Percentiles rank a stretch among this genome's conserved stretches.
phyloP scores from a whole-genome alignment of 2,888 invertebrate genomes.

The Lochmaea capreae region DNA sequence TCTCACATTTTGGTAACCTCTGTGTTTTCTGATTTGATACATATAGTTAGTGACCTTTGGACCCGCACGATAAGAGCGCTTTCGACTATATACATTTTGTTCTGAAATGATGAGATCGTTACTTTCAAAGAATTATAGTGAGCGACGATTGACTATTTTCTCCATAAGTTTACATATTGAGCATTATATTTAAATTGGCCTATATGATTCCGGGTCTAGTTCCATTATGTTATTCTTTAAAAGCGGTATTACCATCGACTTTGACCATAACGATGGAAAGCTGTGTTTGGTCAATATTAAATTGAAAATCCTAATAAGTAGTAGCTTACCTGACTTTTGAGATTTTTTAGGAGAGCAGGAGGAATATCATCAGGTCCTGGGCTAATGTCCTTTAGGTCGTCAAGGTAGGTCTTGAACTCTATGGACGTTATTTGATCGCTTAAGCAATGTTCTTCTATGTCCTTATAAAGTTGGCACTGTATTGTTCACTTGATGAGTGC shows the following conservation, averaged over 20 bases:
- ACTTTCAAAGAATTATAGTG: neutral
- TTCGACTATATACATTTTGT: too few relatives aligned
- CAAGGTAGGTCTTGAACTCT: neutral
- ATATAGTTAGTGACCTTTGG: too few relatives aligned
- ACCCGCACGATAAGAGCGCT: too few relatives aligned
- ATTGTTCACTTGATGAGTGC: too few relatives aligned
- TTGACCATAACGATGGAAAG: neutral
- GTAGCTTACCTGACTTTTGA: neutral
- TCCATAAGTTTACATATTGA: neutral
- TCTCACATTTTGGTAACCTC: too few relatives aligned
- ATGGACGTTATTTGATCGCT: neutral
- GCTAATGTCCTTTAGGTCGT: conserved; percentile 10
- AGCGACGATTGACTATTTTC: neutral
- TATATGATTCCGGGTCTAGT: neutral
- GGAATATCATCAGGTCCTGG: conserved; percentile 15
- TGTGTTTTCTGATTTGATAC: too few relatives aligned
- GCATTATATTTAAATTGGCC: neutral
- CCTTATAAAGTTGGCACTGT: too few relatives aligned
- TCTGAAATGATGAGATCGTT: neutral
- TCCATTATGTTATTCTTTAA: neutral
- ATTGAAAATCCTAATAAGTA: conserved; percentile 14
- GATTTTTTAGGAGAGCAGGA: conserved; percentile 5
- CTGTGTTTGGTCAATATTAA: conserved; percentile 5
- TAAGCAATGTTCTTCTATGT: neutral
- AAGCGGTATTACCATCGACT: neutral